A percentile compares a stretch with the other conserved stretches of the same genome.
phyloP scores from a whole-genome alignment of 2,888 invertebrate genomes.

The Lottia scabra region DNA sequence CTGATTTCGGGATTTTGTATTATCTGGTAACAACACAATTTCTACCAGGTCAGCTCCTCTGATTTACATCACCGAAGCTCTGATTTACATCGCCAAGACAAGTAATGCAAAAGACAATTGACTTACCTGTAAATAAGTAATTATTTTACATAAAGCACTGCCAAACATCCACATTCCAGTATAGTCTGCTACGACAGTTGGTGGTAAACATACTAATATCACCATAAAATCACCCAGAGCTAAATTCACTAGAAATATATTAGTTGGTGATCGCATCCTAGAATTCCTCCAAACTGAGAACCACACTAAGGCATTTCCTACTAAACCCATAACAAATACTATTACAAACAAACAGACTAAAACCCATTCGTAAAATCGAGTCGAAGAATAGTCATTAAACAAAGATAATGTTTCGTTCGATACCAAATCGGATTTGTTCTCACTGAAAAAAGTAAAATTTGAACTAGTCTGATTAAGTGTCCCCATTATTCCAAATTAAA shows the following conservation, averaged over 20 bases:
- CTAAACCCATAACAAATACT: slow-evolving; percentile 84
- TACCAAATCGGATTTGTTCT: no score
- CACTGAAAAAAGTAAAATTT: no score
- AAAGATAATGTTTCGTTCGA: no score
- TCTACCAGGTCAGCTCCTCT: no score
- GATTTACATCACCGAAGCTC: no score
- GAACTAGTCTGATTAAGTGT: no score
- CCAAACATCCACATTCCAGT: slow-evolving; percentile 95
- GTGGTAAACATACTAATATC: slow-evolving; percentile 87
- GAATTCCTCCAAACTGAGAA: slow-evolving; percentile 89
- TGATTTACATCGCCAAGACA: no score
- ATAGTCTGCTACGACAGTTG: slow-evolving; percentile 89
- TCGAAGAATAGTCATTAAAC: not conserved
- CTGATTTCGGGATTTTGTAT: no score
- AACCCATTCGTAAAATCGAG: slow-evolving; percentile 75
- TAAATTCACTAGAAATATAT: slow-evolving; percentile 92
- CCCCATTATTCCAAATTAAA: no score
- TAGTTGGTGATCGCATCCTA: slow-evolving; percentile 91
- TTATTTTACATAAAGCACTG: slow-evolving; percentile 85
- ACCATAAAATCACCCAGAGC: slow-evolving; percentile 89
- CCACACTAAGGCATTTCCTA: slow-evolving; percentile 90
- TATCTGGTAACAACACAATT: no score
- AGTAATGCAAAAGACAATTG: no score
- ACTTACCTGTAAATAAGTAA: slow-evolving; percentile 90
- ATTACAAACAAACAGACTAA: slow-evolving; percentile 81